Evolutionary conservation across 1,140 invertebrate genomes (phyloP).

Genomic region (Drosophila malerkotliana): DNA sequence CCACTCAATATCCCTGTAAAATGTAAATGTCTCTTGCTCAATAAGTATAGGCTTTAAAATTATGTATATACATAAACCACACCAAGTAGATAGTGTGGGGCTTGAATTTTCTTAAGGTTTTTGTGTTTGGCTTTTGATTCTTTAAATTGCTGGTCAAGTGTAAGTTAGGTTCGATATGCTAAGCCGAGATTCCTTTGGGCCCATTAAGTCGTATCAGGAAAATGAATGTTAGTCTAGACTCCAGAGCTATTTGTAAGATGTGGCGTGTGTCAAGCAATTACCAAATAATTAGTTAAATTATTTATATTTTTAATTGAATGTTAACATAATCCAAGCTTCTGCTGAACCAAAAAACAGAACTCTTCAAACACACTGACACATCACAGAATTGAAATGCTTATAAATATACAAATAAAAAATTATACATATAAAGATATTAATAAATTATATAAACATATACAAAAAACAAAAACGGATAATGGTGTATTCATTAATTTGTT

Average conservation of each 20-base stretch:
- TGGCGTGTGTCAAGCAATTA: slow-evolving; percentile 60
- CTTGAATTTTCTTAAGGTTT: slow-evolving; percentile 29
- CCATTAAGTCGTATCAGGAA: neutral
- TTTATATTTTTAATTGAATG: slow-evolving; percentile 64
- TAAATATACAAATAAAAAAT: slow-evolving; percentile 48
- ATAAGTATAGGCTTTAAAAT: slow-evolving; percentile 54
- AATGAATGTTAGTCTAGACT: slow-evolving; percentile 23
- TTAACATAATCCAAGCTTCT: slow-evolving; percentile 61
- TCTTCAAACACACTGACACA: slow-evolving; percentile 23
- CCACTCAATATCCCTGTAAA: slow-evolving; percentile 19
- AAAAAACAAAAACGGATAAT: slow-evolving; percentile 15
- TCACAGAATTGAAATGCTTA: slow-evolving; percentile 47
- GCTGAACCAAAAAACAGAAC: slow-evolving; percentile 33
- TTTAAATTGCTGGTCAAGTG: slow-evolving; percentile 74
- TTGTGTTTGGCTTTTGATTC: slow-evolving; percentile 43
- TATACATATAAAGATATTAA: slow-evolving; percentile 53
- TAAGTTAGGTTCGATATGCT: slow-evolving; percentile 48
- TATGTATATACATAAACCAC: slow-evolving; percentile 33
- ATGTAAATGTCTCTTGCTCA: slow-evolving; percentile 72
- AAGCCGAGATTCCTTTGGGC: slow-evolving; percentile 3
- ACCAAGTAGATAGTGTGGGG: slow-evolving; percentile 18
- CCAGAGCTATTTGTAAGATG: slow-evolving; percentile 28
- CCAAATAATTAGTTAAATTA: slow-evolving; percentile 81
- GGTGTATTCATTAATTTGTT: neutral
- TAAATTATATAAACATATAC: slow-evolving; percentile 48